Base-by-base conservation (phyloP, 2,113 vertebrate genomes). In the Jacana jacana region DNA sequence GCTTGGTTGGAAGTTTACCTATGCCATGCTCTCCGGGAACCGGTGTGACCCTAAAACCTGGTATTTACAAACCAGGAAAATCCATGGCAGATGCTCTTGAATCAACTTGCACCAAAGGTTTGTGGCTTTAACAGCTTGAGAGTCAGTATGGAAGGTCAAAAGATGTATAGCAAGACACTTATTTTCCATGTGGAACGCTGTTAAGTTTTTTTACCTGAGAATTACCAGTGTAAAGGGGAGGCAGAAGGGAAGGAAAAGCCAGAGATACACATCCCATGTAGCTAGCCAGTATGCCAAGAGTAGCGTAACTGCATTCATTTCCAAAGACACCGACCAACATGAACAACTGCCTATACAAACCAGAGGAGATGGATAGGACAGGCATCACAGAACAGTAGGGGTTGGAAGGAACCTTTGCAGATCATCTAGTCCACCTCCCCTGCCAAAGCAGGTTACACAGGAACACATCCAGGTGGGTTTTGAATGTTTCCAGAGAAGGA, bases 271-370 rank as follows among this genome's bases (percentile, higher is more conserved):
- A n/a, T 49, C 16, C 11, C n/a, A 39, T 13, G n/a, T 18, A 55
- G 11, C 58, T 35, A 58, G n/a, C 12, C 18, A 57, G 25, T 19
- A 61, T 2, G 1, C 54, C 24, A 60, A 24, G 24, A 31, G 20
- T 4, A 57, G 22, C 1, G 1, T 37, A 68, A 69, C 0, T 37
- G 22, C 52, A 52, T 30, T 42, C 15, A 33, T 30, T 44, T n/a
- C 19, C 14, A 61, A 42, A 78, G 46, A 54, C 44, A 57, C 2
- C 0, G 0, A 57, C 2, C 0, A 0, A 42, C 0, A 0, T 12
- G 19, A 76, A 52, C 37, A 28, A 40, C 31, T 44, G 9, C 9
- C 17, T 35, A 4, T n/a, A 51, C 0, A 60, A 39, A 61, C 40
- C 35, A 68, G 17, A 63, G 30, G 6, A 77, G 19, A 27, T 1